Evolutionary conservation across 2,888 invertebrate species (phyloP), one percentile per base, ranked within the genome.

Genomic region (Polyommatus iphigenia): DNA sequence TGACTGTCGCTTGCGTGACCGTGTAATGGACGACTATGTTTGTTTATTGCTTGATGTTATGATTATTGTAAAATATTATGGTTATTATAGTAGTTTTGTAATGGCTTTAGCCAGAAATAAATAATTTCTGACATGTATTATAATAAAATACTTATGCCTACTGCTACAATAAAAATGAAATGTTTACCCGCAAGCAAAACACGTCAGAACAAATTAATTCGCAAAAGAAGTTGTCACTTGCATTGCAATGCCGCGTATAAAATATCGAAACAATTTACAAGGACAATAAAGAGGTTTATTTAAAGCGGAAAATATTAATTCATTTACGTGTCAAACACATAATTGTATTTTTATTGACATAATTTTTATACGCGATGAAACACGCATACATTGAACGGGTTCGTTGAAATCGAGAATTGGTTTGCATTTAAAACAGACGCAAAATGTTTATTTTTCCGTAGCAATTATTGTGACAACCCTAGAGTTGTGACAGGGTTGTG

Each of bases 381-480:
- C 77, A 79, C 76, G 78, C 78, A 62, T 71, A 71, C 78, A 79
- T 75, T 78, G 76, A 78, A 78, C 79, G 76, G 78, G 78, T 78
- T 71, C 50, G 18, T 20, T 71, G 73, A 78, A 76, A 80, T 78
- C 79, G 79, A 80, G 77, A 77, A 76, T 78, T 36, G 76, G 78
- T 78, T 73, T 79, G 76, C 79, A 80, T 81, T 80, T 80, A 79
- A 80, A 81, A 80, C 79, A 82, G 79, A 80, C 81, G 79, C 78
- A 77, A 80, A 81, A 82, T 83, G 82, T 82, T 83, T 15, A 67
- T 6, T 32, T 32, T 67, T 29, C 1, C 29, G 15, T 29, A 67
- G 15, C 10, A 24, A 13, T 67, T 67, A 15, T 67, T 1, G 29
- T 67, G 67, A 32, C 67, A 67, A 18, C 67, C 67, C 67, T 32